Conservation (phyloP, 2,888 invertebrate species). For the Pyrgus malvae region DNA sequence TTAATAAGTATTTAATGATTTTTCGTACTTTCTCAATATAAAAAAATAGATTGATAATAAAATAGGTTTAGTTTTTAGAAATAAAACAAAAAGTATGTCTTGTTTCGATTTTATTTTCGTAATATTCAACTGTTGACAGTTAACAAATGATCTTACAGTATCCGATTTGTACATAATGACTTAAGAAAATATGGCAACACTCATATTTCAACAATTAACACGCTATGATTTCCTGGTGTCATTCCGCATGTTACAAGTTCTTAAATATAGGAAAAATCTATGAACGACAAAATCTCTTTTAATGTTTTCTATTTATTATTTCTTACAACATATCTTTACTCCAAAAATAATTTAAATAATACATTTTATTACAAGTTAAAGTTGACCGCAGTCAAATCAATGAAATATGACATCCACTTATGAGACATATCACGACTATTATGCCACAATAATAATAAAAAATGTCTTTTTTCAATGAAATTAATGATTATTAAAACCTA, state of each 20-base stretch:
- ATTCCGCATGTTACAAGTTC: conserved; percentile 28
- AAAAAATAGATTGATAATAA: no score
- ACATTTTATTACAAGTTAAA: conserved; percentile 41
- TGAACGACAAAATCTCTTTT: conserved; percentile 27
- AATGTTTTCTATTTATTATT: conserved; percentile 18
- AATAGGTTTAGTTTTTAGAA: conserved; percentile 2
- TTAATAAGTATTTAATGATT: background rate
- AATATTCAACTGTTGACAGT: conserved; percentile 82
- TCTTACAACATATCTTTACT: conserved; percentile 31
- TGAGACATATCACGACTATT: conserved; percentile 40
- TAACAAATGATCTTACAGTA: conserved; percentile 81
- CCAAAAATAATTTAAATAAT: conserved; percentile 39
- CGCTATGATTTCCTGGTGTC: conserved; percentile 51
- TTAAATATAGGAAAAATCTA: conserved; percentile 18
- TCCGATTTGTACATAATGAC: conserved; percentile 81
- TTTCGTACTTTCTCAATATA: no score
- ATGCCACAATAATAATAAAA: conserved; percentile 53
- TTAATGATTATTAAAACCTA: conserved; percentile 47
- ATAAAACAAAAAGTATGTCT: conserved; percentile 51
- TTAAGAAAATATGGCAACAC: conserved; percentile 82
- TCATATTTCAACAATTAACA: conserved; percentile 78
- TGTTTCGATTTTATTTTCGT: conserved; percentile 77
- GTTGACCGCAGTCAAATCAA: conserved; percentile 39
- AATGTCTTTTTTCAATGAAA: conserved; percentile 51
- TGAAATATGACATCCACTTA: conserved; percentile 40